Evolutionary conservation across 2,113 vertebrate species (phyloP), one percentile per base, ranked within the genome.

Genomic region (Serilophus lunatus): DNA sequence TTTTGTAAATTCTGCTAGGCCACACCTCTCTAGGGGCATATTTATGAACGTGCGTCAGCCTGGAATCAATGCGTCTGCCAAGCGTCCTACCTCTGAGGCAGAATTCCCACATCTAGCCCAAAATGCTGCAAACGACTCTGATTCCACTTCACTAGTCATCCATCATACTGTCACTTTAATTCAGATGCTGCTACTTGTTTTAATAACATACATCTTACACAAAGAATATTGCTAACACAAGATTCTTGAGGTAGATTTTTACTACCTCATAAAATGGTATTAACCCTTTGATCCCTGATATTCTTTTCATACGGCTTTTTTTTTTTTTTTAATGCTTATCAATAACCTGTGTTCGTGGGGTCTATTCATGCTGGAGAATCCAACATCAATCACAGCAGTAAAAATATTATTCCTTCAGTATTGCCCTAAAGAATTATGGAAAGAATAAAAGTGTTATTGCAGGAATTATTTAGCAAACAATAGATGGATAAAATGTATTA

Each of bases 151-250:
- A 88, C 93, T 90, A 96, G 97, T 98, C 98, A 99, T 99, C 98
- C 98, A 98, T 99, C 99, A 99, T 97, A 18, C 98, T 99, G 99
- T 98, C 98, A 98, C 98, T 98, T 98, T 99, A 98, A 99, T 99
- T 99, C 98, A 99, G 98, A 98, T 98, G 98, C 98, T 98, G 98
- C 98, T 99, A 98, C 98, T 99, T 98, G 98, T 98, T 99, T 98
- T 98, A 98, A 98, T 98, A 98, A 98, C 98, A 97, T 98, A 99
- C 98, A 98, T 99, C 98, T 99, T 98, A 98, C 98, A 98, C 98
- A 97, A 98, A 98, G 98, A 98, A 98, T 98, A 98, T 98, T 98
- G 98, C 98, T 97, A 98, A 98, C 97, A 98, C 98, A 97, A 98
- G 97, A 98, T 98, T 98, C 97, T 97, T 86, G 97, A 98, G 98